Base-by-base conservation (phyloP, 1,140 invertebrate species). In the Sesamia nonagrioides region DNA sequence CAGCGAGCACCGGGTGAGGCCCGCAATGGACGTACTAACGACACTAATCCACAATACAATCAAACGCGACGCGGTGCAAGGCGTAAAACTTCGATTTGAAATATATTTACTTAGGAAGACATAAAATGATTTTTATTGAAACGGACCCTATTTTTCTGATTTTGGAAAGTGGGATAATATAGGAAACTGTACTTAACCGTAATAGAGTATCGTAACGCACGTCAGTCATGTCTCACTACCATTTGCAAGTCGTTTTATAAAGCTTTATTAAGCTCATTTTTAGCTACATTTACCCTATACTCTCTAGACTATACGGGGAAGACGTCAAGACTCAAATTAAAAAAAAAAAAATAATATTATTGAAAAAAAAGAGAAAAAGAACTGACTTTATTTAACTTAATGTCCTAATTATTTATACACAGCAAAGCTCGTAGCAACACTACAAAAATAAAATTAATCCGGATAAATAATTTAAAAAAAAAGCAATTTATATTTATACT, bases 51-150 rank as follows among this genome's bases (percentile, higher is more conserved):
- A 4, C 45, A 0, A 9, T 9, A 6, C 9, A 7, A 7, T 1
- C 15, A 9, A 4, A 52, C 69, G 40, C n/a, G 37, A 3, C 37
- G 37, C 18, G 7, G 13, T 58, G 63, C 45, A 0, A 56, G 69
- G 72, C 81, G 66, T 80, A 72, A 84, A 86, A 82, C 82, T 84
- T 86, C 81, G 82, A 86, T 86, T 86, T 82, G 77, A 84, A 83
- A 87, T 83, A 87, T 87, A 87, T 85, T 85, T 85, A 85, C 84
- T 85, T 80, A 82, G 81, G 77, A 81, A 76, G 80, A 83, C 81
- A 82, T 86, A 86, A 83, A 86, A 84, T 81, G 80, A 84, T 83
- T 86, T 86, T 84, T 82, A 86, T 86, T 80, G 83, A 84, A 79
- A 82, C 71, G 48, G 72, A 79, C 69, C 76, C 77, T 73, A 81